Conservation (phyloP, 2,888 invertebrate genomes). For the Seira musarum region DNA sequence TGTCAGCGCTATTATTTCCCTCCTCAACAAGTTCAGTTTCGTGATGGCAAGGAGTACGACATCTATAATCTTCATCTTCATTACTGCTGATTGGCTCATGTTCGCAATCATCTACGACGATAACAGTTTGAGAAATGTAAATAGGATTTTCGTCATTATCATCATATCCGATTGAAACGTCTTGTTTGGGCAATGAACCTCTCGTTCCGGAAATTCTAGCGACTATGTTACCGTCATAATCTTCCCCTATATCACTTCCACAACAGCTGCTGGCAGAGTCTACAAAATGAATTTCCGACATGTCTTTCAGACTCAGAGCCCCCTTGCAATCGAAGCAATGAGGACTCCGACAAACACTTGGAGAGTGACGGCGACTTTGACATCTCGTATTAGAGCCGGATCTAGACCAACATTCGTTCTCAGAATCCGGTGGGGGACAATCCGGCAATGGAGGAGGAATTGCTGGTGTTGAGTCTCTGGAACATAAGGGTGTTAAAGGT, state of each 20-base stretch:
- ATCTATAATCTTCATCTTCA: background rate
- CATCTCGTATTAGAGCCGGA: constrained; percentile 50
- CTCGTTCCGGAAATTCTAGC: constrained; percentile 14
- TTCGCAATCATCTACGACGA: background rate
- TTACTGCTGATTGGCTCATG: background rate
- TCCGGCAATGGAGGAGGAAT: constrained; percentile 58
- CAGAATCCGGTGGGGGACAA: constrained; percentile 58
- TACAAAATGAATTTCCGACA: constrained; percentile 60
- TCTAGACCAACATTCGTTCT: constrained; percentile 43
- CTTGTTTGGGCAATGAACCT: background rate
- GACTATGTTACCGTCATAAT: constrained; percentile 23
- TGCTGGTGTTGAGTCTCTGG: constrained; percentile 41
- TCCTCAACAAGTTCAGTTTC: background rate
- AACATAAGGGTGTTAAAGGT: background rate
- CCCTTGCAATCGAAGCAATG: constrained; percentile 50
- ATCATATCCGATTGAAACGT: background rate
- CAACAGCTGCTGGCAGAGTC: constrained; percentile 65
- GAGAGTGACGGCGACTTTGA: constrained; percentile 29
- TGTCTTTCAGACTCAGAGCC: constrained; percentile 53
- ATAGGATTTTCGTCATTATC: constrained; percentile 18
- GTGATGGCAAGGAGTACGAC: background rate
- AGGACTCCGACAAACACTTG: background rate
- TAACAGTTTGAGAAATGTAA: constrained; percentile 27
- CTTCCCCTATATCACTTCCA: constrained; percentile 54
- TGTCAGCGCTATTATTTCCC: background rate